Base-by-base conservation (phyloP, 2,888 invertebrate species). In the Fabriciana adippe region DNA sequence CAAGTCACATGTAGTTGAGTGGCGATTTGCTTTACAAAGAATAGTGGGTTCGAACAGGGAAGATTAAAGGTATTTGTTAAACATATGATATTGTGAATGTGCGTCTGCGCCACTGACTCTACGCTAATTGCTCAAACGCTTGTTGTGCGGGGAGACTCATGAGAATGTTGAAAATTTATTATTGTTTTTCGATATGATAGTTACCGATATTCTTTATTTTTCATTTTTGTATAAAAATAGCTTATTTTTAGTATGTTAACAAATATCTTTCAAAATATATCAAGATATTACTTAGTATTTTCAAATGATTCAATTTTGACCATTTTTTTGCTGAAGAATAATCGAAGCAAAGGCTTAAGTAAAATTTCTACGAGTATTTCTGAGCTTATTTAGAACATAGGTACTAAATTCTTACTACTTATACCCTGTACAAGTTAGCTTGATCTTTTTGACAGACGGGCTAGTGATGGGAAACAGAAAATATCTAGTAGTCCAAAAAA, bases 51-150 rank as follows among this genome's bases (percentile, higher is more conserved):
- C 72, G 74, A 73, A 72, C 81, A 78, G 82, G 31, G 84, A 81
- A 86, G 88, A 88, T 88, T 86, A 87, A 85, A 81, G 83, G 86
- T 90, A 88, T 90, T 90, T 89, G 87, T 86, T 84, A 89, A 89
- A 89, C 89, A 87, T 79, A 81, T 78, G 77, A 78, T 79, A 77
- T 89, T 89, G 86, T 88, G 77, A 72, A 71, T 82, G 84, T 75
- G 79, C 84, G 79, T 81, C 74, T 81, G 84, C 83, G 79, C 79
- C 78, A 78, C 70, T 81, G 77, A 74, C 76, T 67, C 67, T 53
- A 64, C 66, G 68, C 75, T 80, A 79, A 81, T 82, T 81, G 81
- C 78, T 79, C 74, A 73, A 70, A 64, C 73, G 75, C 74, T 76
- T 75, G 77, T 76, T 76, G 80, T 79, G 80, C 83, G 73, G 68